phyloP scores from a whole-genome alignment of 2,888 invertebrate species.

The Sepioteuthis lessoniana region DNA sequence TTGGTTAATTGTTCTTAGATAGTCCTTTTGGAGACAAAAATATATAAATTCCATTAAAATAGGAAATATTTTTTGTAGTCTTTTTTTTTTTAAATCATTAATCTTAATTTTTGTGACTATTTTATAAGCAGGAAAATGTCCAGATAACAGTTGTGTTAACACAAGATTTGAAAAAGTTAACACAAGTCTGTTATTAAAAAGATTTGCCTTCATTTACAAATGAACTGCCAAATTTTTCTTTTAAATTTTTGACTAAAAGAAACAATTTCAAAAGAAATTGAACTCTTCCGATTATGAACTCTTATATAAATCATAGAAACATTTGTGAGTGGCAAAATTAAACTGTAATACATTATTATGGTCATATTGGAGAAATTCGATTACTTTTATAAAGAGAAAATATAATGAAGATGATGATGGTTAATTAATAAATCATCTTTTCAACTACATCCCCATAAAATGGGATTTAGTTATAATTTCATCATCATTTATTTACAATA shows the following conservation, averaged over 20 bases:
- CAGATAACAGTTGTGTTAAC: conserved; percentile 10
- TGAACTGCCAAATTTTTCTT: neutral
- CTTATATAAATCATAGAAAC: conserved; percentile 46
- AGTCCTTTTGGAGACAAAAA: conserved; percentile 25
- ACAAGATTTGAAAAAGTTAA: neutral
- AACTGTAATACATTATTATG: neutral
- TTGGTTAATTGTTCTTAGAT: neutral
- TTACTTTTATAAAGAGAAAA: neutral
- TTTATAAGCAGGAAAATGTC: neutral
- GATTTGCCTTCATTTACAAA: neutral
- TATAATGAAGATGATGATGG: neutral
- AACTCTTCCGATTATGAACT: conserved; percentile 35
- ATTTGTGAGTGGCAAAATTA: conserved; percentile 36
- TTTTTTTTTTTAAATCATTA: neutral
- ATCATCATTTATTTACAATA: conserved; percentile 33
- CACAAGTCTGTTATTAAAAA: neutral
- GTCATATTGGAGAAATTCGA: neutral
- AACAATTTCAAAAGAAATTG: conserved; percentile 23
- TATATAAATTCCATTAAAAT: neutral
- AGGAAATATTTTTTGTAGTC: neutral
- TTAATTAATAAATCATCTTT: neutral
- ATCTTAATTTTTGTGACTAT: neutral
- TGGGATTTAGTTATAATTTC: conserved; percentile 6
- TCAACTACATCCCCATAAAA: neutral
- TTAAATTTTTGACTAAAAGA: neutral